Evolutionary conservation across 1,140 invertebrate species (phyloP), one percentile per base, ranked within the genome.

Genomic region (Paraescarpia echinospica): DNA sequence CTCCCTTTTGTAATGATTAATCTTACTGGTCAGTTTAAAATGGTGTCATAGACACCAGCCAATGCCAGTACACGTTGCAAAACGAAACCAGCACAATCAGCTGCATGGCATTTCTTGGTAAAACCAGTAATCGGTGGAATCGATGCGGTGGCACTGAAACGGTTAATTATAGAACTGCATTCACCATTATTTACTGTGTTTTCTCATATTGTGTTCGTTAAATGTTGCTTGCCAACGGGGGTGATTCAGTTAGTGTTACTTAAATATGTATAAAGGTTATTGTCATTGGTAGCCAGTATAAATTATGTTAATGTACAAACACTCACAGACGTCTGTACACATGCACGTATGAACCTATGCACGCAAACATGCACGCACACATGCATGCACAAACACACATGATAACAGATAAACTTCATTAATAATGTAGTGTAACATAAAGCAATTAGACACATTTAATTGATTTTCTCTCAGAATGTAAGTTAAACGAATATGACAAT

Each of bases 321-420:
- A 90, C 89, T 31, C 18, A n/a, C 31, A 34, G 9, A 89, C 89
- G 31, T n/a, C 14, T n/a, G 4, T 27, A 12, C 41, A 41, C 4
- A 41, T 5, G 33, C 35, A 31, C n/a, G 27, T 31, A 90, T 34
- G 33, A 34, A 90, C 12, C 4, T 31, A 90, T 35, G n/a, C 89
- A 90, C 14, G 89, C n/a, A 35, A 6, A 90, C 89, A 90, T 27
- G 33, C 89, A 90, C 14, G 89, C n/a, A 35, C 89, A 90, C 89
- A 90, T 31, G n/a, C 89, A 31, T 31, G 41, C 41, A 41, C 12
- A 41, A 33, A 90, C 35, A 31, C n/a, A 35, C 14, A 33, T 34
- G 33, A 34, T 90, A 31, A 90, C 22, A 33, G 59, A 77, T 27
- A 31, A 41, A 77, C 8, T 31, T 8, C n/a, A 14, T 77, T 31